Base-by-base conservation (phyloP, 2,797 vertebrate species). In the Sylvilagus floridanus region DNA sequence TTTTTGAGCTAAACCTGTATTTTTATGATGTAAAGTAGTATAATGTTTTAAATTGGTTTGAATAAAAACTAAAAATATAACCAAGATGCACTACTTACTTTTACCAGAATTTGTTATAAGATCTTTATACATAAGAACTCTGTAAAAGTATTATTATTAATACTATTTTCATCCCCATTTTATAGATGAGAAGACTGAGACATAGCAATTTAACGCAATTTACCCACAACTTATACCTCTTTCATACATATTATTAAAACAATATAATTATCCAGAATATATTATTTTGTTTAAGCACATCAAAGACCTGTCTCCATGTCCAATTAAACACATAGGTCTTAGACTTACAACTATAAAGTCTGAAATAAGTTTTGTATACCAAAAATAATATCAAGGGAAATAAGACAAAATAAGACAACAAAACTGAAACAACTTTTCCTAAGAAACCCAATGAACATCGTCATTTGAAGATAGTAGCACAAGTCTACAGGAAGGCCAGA, bases 371-470 rank as follows among this genome's bases (percentile, higher is more conserved):
- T 77, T 75, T 62, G 62, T 16, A 75, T 28, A n/a, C 21, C 54
- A 72, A 81, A 68, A 63, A 78, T 65, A 83, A 78, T 94, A 57
- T 10, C 17, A 91, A 79, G 28, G 7, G 78, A 28, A 84, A 69
- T n/a, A 37, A 78, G 89, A 65, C 5, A 37, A 78, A 63, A 26
- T 30, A 79, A 90, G 54, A 76, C 54, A 90, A 76, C 68, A 30
- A 35, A 52, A 42, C 5, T 14, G 3, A 60, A 77, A 28, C 8
- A 32, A 28, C 17, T 21, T 90, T 78, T 77, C 68, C 30, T 35
- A 83, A 76, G 30, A 77, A 37, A 83, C 8, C 24, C 62, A 14
- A 9, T 69, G 21, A 82, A 28, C 13, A 68, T 1, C 35, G 21
- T n/a, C 54, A 5, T 24, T 24, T 83, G 35, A 90, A 90, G 9